phyloP scores from a whole-genome alignment of 1,140 invertebrate species.

The Pissodes strobi region DNA sequence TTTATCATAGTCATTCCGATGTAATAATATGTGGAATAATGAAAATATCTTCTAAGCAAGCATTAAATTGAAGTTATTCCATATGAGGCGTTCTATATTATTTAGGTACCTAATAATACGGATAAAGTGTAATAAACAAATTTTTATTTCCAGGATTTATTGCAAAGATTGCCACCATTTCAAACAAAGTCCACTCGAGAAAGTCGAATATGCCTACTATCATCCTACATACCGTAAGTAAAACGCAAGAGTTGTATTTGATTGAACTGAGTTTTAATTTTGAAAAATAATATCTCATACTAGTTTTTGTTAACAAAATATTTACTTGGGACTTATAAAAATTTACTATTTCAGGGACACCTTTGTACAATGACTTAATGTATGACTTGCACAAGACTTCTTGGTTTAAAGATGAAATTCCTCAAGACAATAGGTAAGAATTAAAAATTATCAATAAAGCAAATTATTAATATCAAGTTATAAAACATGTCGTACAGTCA shows the following conservation, averaged over 20 bases:
- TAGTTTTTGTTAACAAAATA: not conserved
- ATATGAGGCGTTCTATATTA: too few relatives aligned
- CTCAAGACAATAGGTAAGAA: conserved; percentile 24
- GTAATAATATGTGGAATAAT: too few relatives aligned
- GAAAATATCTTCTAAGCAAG: too few relatives aligned
- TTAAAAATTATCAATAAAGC: too few relatives aligned
- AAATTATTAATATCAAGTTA: too few relatives aligned
- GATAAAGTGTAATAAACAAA: too few relatives aligned
- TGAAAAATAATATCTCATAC: too few relatives aligned
- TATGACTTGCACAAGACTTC: conserved; percentile 36
- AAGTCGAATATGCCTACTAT: conserved; percentile 30
- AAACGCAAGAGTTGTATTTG: not conserved
- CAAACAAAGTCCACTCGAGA: conserved; percentile 8
- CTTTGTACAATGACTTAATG: conserved; percentile 25
- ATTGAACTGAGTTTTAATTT: not conserved
- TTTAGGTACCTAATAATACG: too few relatives aligned
- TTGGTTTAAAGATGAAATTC: conserved; percentile 41
- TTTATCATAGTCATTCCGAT: too few relatives aligned
- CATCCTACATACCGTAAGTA: conserved; percentile 22
- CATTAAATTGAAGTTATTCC: too few relatives aligned
- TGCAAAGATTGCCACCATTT: conserved; percentile 39
- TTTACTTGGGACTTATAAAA: not conserved
- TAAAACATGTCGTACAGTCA: too few relatives aligned
- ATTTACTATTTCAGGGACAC: conserved; percentile 18
- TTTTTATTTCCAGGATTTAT: conserved; percentile 41